These are phyloP conservation scores for Steinernema carpocapsae DNA, from an alignment of 2,888 invertebrate genomes.

Conservation along the genomic window DNA sequence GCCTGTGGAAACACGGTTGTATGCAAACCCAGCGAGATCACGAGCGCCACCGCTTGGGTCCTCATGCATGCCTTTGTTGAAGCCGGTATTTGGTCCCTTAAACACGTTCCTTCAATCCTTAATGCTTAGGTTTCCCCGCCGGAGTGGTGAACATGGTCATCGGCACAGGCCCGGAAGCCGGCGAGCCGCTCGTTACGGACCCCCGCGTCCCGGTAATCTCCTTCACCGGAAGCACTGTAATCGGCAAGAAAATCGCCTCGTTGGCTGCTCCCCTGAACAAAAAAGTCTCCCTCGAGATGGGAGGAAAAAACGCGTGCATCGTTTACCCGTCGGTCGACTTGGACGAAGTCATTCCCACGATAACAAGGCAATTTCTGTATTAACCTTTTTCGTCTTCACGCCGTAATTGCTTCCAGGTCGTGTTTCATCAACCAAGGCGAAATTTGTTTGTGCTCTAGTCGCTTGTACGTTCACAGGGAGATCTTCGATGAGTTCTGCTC, in stretches of 20 bases:
- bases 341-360: slow-evolving; percentile 69
- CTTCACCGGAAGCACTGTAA: slow-evolving; percentile 72
- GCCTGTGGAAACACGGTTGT: slow-evolving; percentile 73
- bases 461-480: slow-evolving; percentile 72
- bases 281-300: slow-evolving; percentile 74
- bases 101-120: too few species aligned
- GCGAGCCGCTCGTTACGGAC: slow-evolving; percentile 72
- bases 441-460: slow-evolving; percentile 73
- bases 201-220: slow-evolving; percentile 72
- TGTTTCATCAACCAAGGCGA: slow-evolving; percentile 74
- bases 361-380: not conserved
- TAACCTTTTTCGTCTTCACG: not conserved
- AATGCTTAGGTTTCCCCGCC: slow-evolving; percentile 72
- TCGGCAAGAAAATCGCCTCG: slow-evolving; percentile 61
- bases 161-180: slow-evolving; percentile 72
- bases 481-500: slow-evolving; percentile 71
- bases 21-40: slow-evolving; percentile 74
- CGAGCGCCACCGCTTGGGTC: slow-evolving; percentile 73
- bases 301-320: slow-evolving; percentile 74
- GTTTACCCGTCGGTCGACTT: slow-evolving; percentile 73
- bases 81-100: slow-evolving; percentile 72
- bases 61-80: slow-evolving; percentile 71
- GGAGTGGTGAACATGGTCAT: slow-evolving; percentile 74
- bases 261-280: slow-evolving; percentile 70
- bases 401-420: slow-evolving; percentile 70